Percentiles rank a stretch among this genome's conserved stretches.
phyloP scores from a whole-genome alignment of 2,113 vertebrate species.

The Tiliqua scincoides region DNA sequence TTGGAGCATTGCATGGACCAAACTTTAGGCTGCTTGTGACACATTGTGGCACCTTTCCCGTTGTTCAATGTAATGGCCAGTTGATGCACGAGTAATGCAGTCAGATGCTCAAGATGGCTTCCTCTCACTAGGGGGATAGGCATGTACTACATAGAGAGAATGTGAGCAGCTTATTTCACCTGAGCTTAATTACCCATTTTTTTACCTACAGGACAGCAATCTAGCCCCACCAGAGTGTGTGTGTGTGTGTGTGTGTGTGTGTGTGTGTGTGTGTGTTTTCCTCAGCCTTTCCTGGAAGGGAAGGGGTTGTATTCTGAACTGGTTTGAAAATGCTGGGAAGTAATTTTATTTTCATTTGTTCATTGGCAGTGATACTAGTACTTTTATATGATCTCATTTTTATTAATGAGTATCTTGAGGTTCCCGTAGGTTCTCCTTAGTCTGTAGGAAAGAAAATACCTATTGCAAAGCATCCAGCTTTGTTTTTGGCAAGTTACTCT shows the following conservation, averaged over 20 bases:
- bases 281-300: neutral
- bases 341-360: neutral
- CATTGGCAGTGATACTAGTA: neutral
- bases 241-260: too few relatives aligned
- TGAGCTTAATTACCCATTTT: neutral
- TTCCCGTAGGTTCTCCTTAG: neutral
- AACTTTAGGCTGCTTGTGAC: too few relatives aligned
- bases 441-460: neutral
- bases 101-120: neutral
- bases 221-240: neutral
- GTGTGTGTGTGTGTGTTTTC: too few relatives aligned
- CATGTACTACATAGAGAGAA: neutral
- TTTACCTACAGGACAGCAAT: neutral
- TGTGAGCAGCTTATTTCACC: neutral
- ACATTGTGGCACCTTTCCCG: neutral
- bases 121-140: neutral
- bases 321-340: neutral
- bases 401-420: rapidly evolving
- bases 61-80: rapidly evolving
- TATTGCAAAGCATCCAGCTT: neutral
- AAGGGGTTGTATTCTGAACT: neutral
- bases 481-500: neutral
- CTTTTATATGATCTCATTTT: conserved; percentile 9
- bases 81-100: neutral
- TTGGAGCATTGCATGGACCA: too few relatives aligned